These are phyloP conservation scores for Bos taurus DNA, from an alignment of 2,113 vertebrate genomes.

Conservation along the genomic window DNA sequence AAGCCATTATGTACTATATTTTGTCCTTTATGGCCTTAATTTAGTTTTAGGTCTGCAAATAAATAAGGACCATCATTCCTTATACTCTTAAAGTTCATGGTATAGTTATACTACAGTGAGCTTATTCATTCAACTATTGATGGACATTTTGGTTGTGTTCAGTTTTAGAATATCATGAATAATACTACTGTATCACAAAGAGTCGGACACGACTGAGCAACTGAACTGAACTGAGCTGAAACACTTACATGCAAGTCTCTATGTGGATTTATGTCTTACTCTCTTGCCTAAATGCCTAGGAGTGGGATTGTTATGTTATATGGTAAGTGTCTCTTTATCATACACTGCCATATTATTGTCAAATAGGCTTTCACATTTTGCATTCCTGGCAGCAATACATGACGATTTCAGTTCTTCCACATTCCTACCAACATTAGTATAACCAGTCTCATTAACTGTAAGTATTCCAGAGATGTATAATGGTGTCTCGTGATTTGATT, in stretches of 20 bases:
- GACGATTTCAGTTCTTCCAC: neutral
- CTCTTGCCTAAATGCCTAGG: neutral
- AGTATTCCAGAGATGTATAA: neutral
- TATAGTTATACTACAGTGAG: neutral
- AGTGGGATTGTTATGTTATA: neutral
- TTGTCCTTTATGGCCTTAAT: neutral
- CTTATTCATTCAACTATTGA: neutral
- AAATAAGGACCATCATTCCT: neutral
- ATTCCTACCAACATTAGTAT: neutral
- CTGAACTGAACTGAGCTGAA: neutral
- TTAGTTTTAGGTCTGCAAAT: conserved; percentile 19
- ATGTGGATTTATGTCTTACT: neutral
- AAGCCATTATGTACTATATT: neutral
- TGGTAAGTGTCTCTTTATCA: neutral
- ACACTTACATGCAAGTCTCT: neutral
- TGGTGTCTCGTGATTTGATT: neutral
- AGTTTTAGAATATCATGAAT: neutral
- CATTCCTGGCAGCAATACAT: neutral
- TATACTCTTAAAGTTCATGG: neutral
- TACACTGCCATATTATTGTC: neutral
- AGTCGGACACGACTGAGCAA: no score
- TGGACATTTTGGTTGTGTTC: neutral
- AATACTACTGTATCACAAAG: neutral
- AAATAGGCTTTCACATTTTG: conserved; percentile 7
- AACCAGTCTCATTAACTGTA: neutral